Evolutionary conservation across 2,113 vertebrate genomes (phyloP), one percentile per base, ranked within the genome.

Genomic region (Mohoua ochrocephala): DNA sequence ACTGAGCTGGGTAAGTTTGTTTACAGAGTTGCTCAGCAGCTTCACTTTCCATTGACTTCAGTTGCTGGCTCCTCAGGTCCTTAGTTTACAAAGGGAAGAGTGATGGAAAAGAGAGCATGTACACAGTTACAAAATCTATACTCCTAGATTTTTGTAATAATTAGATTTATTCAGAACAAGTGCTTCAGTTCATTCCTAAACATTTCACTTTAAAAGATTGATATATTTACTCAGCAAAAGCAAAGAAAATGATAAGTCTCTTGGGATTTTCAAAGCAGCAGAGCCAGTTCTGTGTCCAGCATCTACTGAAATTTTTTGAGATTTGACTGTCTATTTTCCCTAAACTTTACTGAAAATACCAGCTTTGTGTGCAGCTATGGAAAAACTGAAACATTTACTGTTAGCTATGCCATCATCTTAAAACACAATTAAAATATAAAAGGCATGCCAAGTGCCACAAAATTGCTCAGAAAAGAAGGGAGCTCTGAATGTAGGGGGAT

Each of bases 11-110:
- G 42, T 91, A 53, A 41, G 84, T 90, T 96, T 94, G 78, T 95
- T 96, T 96, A 89, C 70, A 80, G 78, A 91, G 91, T 87, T 96
- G 78, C 94, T 96, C 87, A 87, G 91, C 91, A 96, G 69, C 91
- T 94, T 57, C 70, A 54, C 45, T 94, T 96, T 89, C 78, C 87
- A 60, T 89, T 94, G 89, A 79, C 84, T 94, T 95, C 74, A 87
- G 65, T 47, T 69, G 37, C 63, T 96, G 93, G 63, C 67, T 83
- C 41, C 61, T 69, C 6, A 7, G 15, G 31, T 79, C 37, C 53
- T 79, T 24, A 13, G 33, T 57, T 85, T 61, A 45, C 31, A 45
- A 63, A 47, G 39, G 41, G 57, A 94, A 30, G 59, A 89, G 23
- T 23, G 79, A 53, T 53, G 53, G 81, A 85, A 89, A 68, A 89